Evolutionary conservation across 2,888 invertebrate species (phyloP), one percentile per base, ranked within the genome.

Genomic region (Bellardia bayeri): DNA sequence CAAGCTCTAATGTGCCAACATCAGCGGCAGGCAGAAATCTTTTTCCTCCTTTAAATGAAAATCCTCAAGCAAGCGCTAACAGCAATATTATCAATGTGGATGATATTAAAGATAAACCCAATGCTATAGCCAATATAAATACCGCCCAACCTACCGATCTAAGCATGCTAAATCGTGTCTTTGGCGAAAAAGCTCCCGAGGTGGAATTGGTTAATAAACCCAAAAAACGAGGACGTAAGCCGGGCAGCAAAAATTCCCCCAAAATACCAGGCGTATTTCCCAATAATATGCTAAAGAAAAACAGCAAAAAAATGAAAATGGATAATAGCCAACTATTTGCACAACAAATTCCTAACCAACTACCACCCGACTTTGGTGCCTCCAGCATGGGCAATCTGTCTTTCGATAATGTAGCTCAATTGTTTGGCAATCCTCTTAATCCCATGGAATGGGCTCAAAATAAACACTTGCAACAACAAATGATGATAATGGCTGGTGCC

Each of bases 151-250:
- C 82, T 23, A 78, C 86, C 1, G 86, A 88, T 66, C 33, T 88
- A 82, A 37, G 68, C 71, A 37, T 87, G 83, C 81, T 85, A 16
- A 89, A 83, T 85, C 88, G 87, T 13, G 85, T 87, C 1, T 85
- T 87, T 81, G 81, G 80, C 9, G 86, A 81, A 66, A 85, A 85
- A 63, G 74, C 87, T 33, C 37, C 74, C 2, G 78, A 74, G 7
- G 49, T 79, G 0, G 87, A 89, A 14, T 63, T 88, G 40, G 64
- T 72, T 8, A 85, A 89, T 54, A 92, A 92, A 72, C 92, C 93
- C 0, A 93, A 91, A 45, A 93, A 93, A 78, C 91, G 93, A 2
- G 93, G 93, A 2, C 92, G 93, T 0, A 93, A 93, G 30, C 92
- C 92, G 3, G 93, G 93, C 0, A 91, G 91, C 14, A 93, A 92